Evolutionary conservation across 2,797 vertebrate species (phyloP), one percentile per base, ranked within the genome.

Genomic region (Odontamblyopus lacepedii): DNA sequence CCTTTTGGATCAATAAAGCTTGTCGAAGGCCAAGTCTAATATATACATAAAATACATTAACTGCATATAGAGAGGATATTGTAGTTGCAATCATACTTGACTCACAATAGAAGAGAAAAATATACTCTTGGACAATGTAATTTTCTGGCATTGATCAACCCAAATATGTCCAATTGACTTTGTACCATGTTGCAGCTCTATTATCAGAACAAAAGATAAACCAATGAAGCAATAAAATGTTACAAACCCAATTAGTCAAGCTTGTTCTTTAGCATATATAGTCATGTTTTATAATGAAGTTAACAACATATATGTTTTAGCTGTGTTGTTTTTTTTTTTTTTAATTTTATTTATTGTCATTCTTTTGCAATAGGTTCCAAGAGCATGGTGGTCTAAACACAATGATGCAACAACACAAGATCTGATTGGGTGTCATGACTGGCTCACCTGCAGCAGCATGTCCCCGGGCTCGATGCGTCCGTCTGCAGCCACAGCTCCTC

Each of bases 401-500:
- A 29, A 19, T 55, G 44, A 38, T 9, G 44, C 62, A 44, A 26
- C 35, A 64, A 64, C 11, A 64, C n/a, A 64, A 44, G n/a, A 15
- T 23, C 27, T 44, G 1, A 44, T 23, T 41, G 5, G 23, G 35
- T 26, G 35, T 41, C 41, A 13, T n/a, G 8, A 50, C 27, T 55
- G 29, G 79, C 87, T 77, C 75, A 95, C 94, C 93, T 95, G 95
- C 73, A 95, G 77, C 75, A 95, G 83, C 94, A 94, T 95, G 89
- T 94, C 94, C 2, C 94, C 93, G 0, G 94, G 95, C 76, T 95
- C 94, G 32, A 95, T 95, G 63, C 94, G 92, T 51, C 96, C 96
- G 0, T 97, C 96, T 0, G 96, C 96, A 0, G 96, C 96, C 85
- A 98, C 96, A 0, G 96, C 96, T 2, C 96, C 96, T 32, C 95